A percentile compares a stretch with the other conserved stretches of the same genome.
Conservation (phyloP, 2,888 invertebrate genomes). For the Polylopha cassiicola region DNA sequence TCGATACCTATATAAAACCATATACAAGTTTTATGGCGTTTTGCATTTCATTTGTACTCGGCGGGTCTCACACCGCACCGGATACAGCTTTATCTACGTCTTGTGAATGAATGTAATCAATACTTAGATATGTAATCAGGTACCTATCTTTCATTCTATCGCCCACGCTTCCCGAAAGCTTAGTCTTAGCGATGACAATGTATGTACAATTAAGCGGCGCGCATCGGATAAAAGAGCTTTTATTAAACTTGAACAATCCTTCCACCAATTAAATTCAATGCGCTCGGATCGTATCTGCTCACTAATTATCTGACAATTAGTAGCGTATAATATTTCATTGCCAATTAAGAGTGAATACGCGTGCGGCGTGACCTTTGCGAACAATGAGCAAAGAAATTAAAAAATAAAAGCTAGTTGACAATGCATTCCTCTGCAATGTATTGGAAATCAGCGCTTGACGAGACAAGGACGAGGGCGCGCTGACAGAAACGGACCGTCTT, state of each 20-base stretch:
- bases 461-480: conserved; percentile 18
- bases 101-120: no score
- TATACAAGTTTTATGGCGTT: background rate
- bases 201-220: no score
- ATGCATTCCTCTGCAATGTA: conserved; percentile 7
- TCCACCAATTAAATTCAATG: no score
- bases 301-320: conserved; percentile 8
- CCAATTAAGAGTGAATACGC: conserved; percentile 15
- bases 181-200: no score
- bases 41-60: background rate
- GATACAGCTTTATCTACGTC: no score
- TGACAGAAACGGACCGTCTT: conserved; percentile 10
- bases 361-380: conserved; percentile 13
- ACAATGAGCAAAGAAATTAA: conserved; percentile 21
- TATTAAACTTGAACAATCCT: no score
- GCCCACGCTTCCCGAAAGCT: no score
- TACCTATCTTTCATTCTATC: no score
- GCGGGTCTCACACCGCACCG: conserved; percentile 4
- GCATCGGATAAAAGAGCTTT: no score
- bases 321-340: conserved; percentile 12
- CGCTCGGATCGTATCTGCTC: background rate
- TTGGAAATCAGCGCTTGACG: conserved; percentile 25
- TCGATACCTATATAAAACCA: conserved; percentile 11
- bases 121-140: no score
- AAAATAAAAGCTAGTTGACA: conserved; percentile 11